Conservation (phyloP, 2,113 vertebrate species). For the Esox niger region DNA sequence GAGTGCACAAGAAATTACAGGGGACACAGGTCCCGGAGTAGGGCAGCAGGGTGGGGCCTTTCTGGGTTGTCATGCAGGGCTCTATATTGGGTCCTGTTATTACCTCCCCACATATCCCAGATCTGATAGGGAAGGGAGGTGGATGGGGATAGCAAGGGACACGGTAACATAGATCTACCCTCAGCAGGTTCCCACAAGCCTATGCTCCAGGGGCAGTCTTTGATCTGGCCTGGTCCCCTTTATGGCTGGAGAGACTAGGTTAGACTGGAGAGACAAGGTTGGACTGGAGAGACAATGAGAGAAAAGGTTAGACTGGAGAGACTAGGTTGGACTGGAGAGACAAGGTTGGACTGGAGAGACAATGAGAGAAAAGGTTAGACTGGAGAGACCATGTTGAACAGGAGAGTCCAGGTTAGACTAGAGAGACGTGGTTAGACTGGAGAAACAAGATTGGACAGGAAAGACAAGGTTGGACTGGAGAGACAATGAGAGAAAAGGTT, state of each 20-base stretch:
- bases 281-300: too few relatives aligned
- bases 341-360: too few relatives aligned
- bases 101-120: slow-evolving; percentile 26
- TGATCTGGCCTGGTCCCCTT: slow-evolving; percentile 21
- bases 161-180: neutral
- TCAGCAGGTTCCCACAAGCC: neutral
- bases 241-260: slow-evolving; percentile 9
- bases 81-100: slow-evolving; percentile 37
- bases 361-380: too few relatives aligned
- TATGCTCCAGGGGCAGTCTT: slow-evolving; percentile 17
- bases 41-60: slow-evolving; percentile 14
- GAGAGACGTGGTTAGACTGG: too few relatives aligned
- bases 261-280: neutral
- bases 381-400: too few relatives aligned
- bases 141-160: neutral
- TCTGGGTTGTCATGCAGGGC: slow-evolving; percentile 18
- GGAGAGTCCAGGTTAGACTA: too few relatives aligned
- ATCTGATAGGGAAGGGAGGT: neutral
- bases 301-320: too few relatives aligned
- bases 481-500: neutral
- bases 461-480: too few relatives aligned
- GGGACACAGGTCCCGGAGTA: slow-evolving; percentile 7
- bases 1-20: slow-evolving; percentile 14
- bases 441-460: too few relatives aligned
- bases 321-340: too few relatives aligned